phyloP scores from a whole-genome alignment of 2,888 invertebrate genomes.

The Caenorhabditis sp. region DNA sequence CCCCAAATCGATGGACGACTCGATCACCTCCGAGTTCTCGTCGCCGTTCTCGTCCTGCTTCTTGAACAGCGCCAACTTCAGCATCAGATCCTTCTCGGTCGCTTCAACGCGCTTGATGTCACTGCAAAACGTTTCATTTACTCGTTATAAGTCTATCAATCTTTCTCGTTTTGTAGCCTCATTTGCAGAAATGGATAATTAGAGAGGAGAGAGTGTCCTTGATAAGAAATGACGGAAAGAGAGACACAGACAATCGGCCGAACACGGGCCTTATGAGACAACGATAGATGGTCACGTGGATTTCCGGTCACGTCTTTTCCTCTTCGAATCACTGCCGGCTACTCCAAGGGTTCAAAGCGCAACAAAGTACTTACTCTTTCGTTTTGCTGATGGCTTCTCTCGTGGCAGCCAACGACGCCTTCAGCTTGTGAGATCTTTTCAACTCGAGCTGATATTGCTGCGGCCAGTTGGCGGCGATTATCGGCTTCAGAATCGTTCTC shows the following conservation, averaged over 20 bases:
- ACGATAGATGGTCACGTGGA: constrained; percentile 8
- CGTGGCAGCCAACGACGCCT: constrained; percentile 65
- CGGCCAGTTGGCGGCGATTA: constrained; percentile 61
- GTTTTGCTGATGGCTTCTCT: constrained; percentile 63
- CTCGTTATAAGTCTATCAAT: neutral
- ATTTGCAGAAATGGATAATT: constrained; percentile 32
- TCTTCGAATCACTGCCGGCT: neutral
- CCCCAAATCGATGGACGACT: constrained; percentile 51
- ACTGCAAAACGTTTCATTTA: constrained; percentile 40
- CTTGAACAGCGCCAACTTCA: constrained; percentile 41
- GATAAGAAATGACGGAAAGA: constrained; percentile 22
- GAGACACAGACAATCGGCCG: constrained; percentile 31
- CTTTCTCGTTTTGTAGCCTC: neutral
- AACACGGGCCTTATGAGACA: constrained; percentile 20
- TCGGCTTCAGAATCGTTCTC: constrained; percentile 59
- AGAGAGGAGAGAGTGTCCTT: constrained; percentile 15
- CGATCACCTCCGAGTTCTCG: constrained; percentile 42
- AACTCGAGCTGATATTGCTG: constrained; percentile 64
- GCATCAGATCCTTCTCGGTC: constrained; percentile 49
- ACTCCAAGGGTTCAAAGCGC: neutral
- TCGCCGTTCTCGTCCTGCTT: constrained; percentile 40
- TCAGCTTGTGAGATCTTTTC: constrained; percentile 61
- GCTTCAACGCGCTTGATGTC: constrained; percentile 50
- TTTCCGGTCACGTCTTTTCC: constrained; percentile 8
- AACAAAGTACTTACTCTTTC: constrained; percentile 34